Percentiles rank a stretch among this genome's conserved stretches.
Evolutionary conservation across 2,888 invertebrate genomes (phyloP).

Genomic region (Melanophora roralis): DNA sequence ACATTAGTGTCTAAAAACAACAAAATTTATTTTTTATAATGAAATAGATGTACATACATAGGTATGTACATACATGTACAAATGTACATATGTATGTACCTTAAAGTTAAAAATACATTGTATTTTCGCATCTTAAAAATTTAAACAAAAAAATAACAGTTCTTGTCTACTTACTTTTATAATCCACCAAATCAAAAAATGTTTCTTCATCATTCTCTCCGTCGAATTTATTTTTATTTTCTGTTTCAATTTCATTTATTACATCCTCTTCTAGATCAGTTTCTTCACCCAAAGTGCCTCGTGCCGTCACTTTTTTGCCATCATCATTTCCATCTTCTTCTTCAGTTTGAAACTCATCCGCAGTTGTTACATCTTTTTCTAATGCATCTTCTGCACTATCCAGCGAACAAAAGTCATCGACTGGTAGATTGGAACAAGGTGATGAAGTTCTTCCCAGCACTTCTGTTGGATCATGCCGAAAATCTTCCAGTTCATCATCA

Average conservation of each 20-base stretch:
- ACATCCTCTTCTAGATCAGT: slow-evolving; percentile 51
- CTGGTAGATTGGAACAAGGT: background rate
- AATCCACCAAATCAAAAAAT: slow-evolving; percentile 65
- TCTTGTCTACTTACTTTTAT: slow-evolving; percentile 48
- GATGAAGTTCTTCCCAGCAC: slow-evolving; percentile 18
- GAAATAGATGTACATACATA: too few relatives aligned
- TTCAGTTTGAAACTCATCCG: slow-evolving; percentile 24
- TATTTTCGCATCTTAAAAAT: background rate
- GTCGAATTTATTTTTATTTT: background rate
- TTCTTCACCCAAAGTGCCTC: background rate
- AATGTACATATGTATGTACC: too few relatives aligned
- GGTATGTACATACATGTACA: too few relatives aligned
- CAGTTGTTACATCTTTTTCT: slow-evolving; percentile 28
- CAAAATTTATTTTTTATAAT: too few relatives aligned
- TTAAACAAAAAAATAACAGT: background rate
- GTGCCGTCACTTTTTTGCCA: background rate
- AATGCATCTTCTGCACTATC: slow-evolving; percentile 52
- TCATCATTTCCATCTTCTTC: slow-evolving; percentile 51
- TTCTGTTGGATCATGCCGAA: slow-evolving; percentile 62
- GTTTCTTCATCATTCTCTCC: slow-evolving; percentile 65
- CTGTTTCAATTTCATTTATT: slow-evolving; percentile 10
- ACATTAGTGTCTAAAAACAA: slow-evolving; percentile 67
- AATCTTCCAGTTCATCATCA: slow-evolving; percentile 69
- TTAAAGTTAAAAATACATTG: background rate
- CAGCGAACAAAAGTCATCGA: slow-evolving; percentile 51